These are phyloP conservation scores for Dicycla oo DNA, from an alignment of 2,888 invertebrate species.

Conservation along the genomic window DNA sequence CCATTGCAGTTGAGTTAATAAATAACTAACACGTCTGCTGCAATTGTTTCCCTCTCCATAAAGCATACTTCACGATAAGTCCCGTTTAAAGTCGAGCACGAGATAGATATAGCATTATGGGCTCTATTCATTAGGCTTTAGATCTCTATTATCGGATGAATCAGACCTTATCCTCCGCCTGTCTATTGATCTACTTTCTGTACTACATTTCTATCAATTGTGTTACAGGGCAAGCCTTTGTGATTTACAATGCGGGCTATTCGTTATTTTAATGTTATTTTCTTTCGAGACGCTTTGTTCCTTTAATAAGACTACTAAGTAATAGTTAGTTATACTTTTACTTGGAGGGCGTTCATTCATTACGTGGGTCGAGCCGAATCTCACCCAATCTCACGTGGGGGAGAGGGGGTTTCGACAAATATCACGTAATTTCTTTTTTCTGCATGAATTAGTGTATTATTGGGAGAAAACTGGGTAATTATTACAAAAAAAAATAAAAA, in stretches of 20 bases:
- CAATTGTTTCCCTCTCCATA: not conserved
- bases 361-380: no score
- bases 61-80: slow-evolving; percentile 16
- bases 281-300: not conserved
- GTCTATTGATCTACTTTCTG: slow-evolving; percentile 16
- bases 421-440: no score
- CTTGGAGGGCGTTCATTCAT: no score
- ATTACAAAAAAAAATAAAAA: no score
- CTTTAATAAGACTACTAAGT: not conserved
- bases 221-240: slow-evolving; percentile 5
- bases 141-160: slow-evolving; percentile 20
- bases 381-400: no score
- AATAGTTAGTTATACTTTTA: no score
- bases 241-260: slow-evolving; percentile 17
- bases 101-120: slow-evolving; percentile 19
- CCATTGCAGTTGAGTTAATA: slow-evolving; percentile 32
- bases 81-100: slow-evolving; percentile 1
- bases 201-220: slow-evolving; percentile 9
- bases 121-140: slow-evolving; percentile 29
- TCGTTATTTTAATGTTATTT: not conserved
- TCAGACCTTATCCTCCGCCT: slow-evolving; percentile 10
- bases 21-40: slow-evolving; percentile 36
- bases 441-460: no score
- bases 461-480: no score
- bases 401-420: no score